Base-by-base conservation (phyloP, 2,888 invertebrate genomes). In the Brachyptera putata region DNA sequence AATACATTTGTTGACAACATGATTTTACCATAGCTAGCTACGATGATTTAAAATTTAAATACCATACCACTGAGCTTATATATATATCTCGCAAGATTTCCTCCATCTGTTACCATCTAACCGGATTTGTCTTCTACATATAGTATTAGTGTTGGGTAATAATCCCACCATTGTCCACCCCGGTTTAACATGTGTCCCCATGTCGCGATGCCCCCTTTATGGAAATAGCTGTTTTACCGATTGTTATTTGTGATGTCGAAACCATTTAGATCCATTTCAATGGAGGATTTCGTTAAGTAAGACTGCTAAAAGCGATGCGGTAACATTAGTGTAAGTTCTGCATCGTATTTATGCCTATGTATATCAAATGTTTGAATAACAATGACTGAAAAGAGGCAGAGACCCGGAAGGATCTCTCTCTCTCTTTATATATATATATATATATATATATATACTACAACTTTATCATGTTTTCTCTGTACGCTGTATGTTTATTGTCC, bases 321-420 rank as follows among this genome's bases (percentile, higher is more conserved):
- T 41, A 41, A 41, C 41, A 41, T 30, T 11, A 11, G n/a, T n/a
- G n/a, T n/a, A n/a, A 18, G 41, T 41, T 41, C 41, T 41, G 41
- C 18, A 41, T 16, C 41, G 41, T 18, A 30, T 30, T 30, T 30
- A 30, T n/a, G n/a, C n/a, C n/a, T n/a, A n/a, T n/a, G n/a, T n/a
- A 41, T 41, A 41, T 14, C 46, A 24, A 46, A 46, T 46, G 22
- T 46, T 46, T 36, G 36, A 7, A 36, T 53, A 16, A 36, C 53
- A 53, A 30, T 46, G 43, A 55, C 37, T 55, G 50, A 59, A 59
- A 59, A 55, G 59, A 59, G 41, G 41, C 59, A 59, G 14, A 55
- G 53, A 59, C 30, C 59, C 59, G 59, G 59, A 59, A 59, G 49
- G 55, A 43, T 49, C 49, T 49, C 58, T 26, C n/a, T n/a, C n/a